These are phyloP conservation scores for Pantherophis alleghaniensis DNA, from an alignment of 2,797 vertebrate genomes.

Conservation along the genomic window DNA sequence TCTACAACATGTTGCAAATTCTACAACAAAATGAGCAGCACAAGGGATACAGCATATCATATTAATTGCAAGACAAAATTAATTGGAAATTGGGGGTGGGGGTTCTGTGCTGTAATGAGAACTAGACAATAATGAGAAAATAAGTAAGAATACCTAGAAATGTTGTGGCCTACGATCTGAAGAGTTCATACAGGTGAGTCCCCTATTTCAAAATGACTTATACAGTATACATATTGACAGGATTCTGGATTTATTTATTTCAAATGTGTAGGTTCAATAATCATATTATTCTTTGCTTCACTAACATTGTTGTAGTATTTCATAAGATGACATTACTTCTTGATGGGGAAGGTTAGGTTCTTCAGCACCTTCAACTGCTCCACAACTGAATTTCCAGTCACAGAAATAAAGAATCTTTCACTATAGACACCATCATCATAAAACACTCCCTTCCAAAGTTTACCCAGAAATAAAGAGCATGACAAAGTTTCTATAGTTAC, in stretches of 20 bases:
- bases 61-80: not conserved
- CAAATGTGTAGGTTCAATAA: not conserved
- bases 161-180: not conserved
- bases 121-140: not conserved
- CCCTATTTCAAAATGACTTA: not conserved
- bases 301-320: not conserved
- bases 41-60: not conserved
- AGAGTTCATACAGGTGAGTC: not conserved
- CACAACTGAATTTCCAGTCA: fast-evolving
- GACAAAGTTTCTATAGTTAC: not conserved
- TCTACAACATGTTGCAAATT: not conserved
- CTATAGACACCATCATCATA: not conserved
- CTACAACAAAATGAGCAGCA: not conserved
- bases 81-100: not conserved
- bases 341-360: not conserved
- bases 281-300: not conserved
- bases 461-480: not conserved
- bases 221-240: not conserved
- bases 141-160: not conserved
- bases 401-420: not conserved
- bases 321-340: not conserved
- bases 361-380: fast-evolving
- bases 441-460: not conserved
- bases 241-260: not conserved
- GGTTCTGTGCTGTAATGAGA: not conserved